phyloP scores from a whole-genome alignment of 2,113 vertebrate genomes.

The Columba janthina region DNA sequence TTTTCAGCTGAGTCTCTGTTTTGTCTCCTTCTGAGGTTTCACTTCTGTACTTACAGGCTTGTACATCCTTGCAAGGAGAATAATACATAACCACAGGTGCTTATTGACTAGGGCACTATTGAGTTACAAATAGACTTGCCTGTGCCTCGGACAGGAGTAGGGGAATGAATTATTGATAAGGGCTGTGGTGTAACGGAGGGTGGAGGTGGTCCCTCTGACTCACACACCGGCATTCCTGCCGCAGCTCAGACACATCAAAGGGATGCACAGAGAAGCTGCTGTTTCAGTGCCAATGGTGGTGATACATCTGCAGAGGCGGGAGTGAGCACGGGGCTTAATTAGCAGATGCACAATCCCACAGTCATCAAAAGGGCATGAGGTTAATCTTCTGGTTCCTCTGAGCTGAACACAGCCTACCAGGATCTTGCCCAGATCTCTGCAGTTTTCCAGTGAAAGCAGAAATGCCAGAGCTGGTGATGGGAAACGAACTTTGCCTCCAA shows the following conservation, averaged over 20 bases:
- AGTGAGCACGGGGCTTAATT: neutral
- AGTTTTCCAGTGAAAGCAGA: neutral
- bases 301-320: neutral
- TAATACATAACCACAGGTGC: constrained; percentile 22
- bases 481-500: neutral
- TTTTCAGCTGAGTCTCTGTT: neutral
- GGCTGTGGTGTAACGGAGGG: neutral
- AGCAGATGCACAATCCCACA: neutral
- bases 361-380: neutral
- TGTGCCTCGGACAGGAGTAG: neutral
- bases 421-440: neutral
- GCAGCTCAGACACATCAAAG: neutral
- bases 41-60: constrained; percentile 10
- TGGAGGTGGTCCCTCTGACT: neutral
- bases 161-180: constrained; percentile 43
- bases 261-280: neutral
- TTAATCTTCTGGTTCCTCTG: neutral
- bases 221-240: neutral
- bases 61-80: neutral
- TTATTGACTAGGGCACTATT: neutral
- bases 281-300: neutral
- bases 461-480: neutral
- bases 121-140: constrained; percentile 32
- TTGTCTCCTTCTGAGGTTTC: neutral
- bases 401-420: neutral